These are phyloP conservation scores for Oxyura jamaicensis DNA, from an alignment of 2,113 vertebrate genomes.

Conservation along the genomic window DNA sequence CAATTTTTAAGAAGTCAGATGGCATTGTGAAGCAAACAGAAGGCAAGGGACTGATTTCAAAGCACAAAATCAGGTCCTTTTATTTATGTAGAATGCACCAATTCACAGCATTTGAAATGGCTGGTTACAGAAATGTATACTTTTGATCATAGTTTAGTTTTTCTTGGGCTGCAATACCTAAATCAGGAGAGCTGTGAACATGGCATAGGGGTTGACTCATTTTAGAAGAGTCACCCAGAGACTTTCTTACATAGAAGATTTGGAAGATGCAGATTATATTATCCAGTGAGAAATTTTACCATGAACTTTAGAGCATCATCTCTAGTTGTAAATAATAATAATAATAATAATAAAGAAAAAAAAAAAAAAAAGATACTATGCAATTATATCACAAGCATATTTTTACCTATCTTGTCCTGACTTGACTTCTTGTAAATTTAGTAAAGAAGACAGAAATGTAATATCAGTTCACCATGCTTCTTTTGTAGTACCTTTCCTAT, in stretches of 20 bases:
- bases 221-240: conserved; percentile 58
- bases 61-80: conserved; percentile 77
- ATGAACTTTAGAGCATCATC: not conserved
- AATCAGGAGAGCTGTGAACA: conserved; percentile 26
- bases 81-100: conserved; percentile 74
- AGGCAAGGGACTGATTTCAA: conserved; percentile 71
- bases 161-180: conserved; percentile 55
- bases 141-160: conserved; percentile 65
- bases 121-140: conserved; percentile 71
- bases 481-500: not conserved
- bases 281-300: not conserved
- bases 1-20: conserved; percentile 74
- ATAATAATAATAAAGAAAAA: not conserved
- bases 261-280: not conserved
- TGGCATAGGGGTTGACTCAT: conserved; percentile 18
- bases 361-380: not conserved
- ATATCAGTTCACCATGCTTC: not conserved
- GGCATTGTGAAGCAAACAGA: conserved; percentile 73
- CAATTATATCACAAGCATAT: not conserved
- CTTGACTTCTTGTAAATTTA: not conserved
- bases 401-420: not conserved
- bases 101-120: conserved; percentile 71
- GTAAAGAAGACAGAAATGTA: not conserved
- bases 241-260: conserved; percentile 7
- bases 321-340: not conserved